These are phyloP conservation scores for Patella ulyssiponensis DNA, from an alignment of 2,888 invertebrate species.

Conservation along the genomic window DNA sequence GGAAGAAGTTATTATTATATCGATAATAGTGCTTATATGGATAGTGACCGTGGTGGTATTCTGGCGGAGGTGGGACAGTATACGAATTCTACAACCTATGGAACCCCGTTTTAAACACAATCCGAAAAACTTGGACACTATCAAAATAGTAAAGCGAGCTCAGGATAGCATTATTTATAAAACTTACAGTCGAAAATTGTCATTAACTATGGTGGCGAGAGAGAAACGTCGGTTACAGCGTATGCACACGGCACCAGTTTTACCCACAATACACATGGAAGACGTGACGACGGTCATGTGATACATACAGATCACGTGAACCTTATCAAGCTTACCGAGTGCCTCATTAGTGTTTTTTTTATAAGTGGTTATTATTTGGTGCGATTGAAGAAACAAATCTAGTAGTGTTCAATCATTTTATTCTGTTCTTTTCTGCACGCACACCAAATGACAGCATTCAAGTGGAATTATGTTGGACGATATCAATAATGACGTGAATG, in stretches of 20 bases:
- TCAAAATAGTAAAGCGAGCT: slow-evolving; percentile 66
- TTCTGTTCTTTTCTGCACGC: no score
- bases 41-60: slow-evolving; percentile 64
- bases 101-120: slow-evolving; percentile 65
- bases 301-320: not conserved
- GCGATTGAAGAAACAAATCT: no score
- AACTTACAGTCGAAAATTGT: slow-evolving; percentile 65
- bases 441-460: no score
- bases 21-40: slow-evolving; percentile 63
- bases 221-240: slow-evolving; percentile 60
- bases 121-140: slow-evolving; percentile 68
- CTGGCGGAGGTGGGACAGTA: slow-evolving; percentile 68
- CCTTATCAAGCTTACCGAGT: no score
- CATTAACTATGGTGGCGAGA: slow-evolving; percentile 62
- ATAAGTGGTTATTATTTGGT: no score
- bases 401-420: no score
- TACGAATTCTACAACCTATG: slow-evolving; percentile 67
- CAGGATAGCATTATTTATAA: slow-evolving; percentile 71
- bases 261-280: slow-evolving; percentile 56
- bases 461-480: no score
- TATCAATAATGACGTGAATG: no score
- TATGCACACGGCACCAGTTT: slow-evolving; percentile 60
- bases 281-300: slow-evolving; percentile 53
- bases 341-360: no score
- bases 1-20: slow-evolving; percentile 59